Evolutionary conservation across 2,113 vertebrate species (phyloP).

Genomic region (Tretioscincus oriximinensis): DNA sequence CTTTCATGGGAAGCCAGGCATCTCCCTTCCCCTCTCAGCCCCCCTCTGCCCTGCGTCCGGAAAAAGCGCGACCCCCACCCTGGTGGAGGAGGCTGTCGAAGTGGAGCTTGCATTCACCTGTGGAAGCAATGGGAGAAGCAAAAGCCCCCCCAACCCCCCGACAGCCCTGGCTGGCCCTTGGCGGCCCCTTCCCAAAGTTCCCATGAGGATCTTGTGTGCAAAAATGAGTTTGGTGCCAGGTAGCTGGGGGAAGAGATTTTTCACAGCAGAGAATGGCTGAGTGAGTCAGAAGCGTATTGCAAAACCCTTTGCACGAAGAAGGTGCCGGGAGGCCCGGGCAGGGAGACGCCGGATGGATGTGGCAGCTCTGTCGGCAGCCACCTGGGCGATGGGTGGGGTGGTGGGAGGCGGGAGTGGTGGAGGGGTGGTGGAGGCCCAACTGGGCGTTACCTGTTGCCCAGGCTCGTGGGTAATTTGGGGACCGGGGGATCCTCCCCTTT

Average conservation of each 20-base stretch:
- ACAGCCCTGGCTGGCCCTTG: neutral
- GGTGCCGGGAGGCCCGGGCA: slow-evolving; percentile 64
- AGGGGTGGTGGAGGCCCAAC: slow-evolving; percentile 48
- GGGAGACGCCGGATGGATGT: slow-evolving; percentile 65
- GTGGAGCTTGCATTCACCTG: slow-evolving; percentile 39
- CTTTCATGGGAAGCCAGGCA: too few species aligned
- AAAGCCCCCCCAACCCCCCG: slow-evolving; percentile 62
- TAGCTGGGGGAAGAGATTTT: neutral
- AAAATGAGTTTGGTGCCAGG: slow-evolving; percentile 45
- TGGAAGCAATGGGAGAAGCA: slow-evolving; percentile 68
- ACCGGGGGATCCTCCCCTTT: slow-evolving; percentile 76
- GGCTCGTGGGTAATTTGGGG: slow-evolving; percentile 72
- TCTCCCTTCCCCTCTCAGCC: too few species aligned
- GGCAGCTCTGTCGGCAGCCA: slow-evolving; percentile 26
- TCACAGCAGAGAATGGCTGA: slow-evolving; percentile 62
- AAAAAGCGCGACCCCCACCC: neutral
- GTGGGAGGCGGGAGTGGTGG: neutral
- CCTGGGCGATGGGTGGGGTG: slow-evolving; percentile 54
- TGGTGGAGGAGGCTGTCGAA: neutral
- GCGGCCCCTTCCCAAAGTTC: slow-evolving; percentile 1
- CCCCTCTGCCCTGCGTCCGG: neutral
- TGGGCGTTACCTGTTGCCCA: slow-evolving; percentile 77
- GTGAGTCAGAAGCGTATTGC: slow-evolving; percentile 68
- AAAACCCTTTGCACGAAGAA: slow-evolving; percentile 58
- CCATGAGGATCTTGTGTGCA: slow-evolving; percentile 30